Conservation (phyloP, 2,113 vertebrate species). For the Channa argus region DNA sequence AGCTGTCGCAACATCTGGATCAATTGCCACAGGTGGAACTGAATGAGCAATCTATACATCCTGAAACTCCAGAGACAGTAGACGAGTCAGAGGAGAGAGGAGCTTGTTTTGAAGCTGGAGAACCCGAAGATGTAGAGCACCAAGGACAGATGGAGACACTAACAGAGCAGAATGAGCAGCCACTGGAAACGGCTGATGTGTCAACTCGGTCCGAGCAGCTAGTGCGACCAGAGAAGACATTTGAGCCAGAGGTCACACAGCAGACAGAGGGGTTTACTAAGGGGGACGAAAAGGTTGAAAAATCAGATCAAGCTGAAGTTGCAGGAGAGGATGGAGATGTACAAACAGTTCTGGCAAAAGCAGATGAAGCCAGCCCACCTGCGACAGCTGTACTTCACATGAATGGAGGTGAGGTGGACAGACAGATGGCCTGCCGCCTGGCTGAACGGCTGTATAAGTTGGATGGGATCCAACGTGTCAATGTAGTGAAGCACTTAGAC, state of each 20-base stretch:
- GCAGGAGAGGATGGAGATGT: neutral
- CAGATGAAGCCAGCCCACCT: constrained; percentile 11
- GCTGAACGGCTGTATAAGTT: constrained; percentile 79
- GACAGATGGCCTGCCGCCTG: constrained; percentile 70
- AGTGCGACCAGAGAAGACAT: constrained; percentile 6
- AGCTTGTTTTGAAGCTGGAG: constrained; percentile 18
- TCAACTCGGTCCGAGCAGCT: neutral
- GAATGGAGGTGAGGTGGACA: constrained; percentile 69
- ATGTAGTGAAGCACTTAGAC: constrained; percentile 84
- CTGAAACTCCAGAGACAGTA: constrained; percentile 16
- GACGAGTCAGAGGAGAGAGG: constrained; percentile 31
- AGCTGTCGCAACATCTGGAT: constrained; percentile 3
- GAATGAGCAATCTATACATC: constrained; percentile 17
- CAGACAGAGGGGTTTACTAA: constrained; percentile 7
- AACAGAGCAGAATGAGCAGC: constrained; percentile 26
- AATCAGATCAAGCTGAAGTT: constrained; percentile 16
- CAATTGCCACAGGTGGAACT: constrained; percentile 23
- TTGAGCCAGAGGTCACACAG: constrained; percentile 36
- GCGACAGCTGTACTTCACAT: constrained; percentile 19
- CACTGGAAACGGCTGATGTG: neutral
- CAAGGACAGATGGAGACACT: constrained; percentile 27
- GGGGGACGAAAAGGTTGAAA: constrained; percentile 18
- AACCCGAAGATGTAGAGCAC: neutral
- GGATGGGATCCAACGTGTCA: constrained; percentile 76
- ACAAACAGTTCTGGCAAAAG: constrained; percentile 30